Evolutionary conservation across 2,797 vertebrate species (phyloP).

Genomic region (Meda fulgida): DNA sequence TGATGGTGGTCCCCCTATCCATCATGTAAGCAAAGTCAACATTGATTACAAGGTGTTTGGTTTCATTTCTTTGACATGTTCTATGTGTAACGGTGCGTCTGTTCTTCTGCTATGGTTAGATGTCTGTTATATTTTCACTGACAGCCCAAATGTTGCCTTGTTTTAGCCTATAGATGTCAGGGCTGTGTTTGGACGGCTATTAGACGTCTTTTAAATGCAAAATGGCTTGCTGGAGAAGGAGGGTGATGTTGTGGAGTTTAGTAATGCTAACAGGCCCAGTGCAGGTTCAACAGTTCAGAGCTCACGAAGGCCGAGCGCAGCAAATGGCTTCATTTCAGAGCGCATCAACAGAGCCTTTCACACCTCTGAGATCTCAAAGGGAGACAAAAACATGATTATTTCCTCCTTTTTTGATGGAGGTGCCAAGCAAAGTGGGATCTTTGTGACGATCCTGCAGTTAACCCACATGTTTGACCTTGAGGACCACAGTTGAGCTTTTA

Average conservation of each 20-base stretch:
- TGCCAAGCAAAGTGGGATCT: slow-evolving; percentile 15
- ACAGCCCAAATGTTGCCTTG: too few species aligned
- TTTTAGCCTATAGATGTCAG: too few species aligned
- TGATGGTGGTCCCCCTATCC: too few species aligned
- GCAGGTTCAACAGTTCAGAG: slow-evolving; percentile 43
- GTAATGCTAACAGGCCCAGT: neutral
- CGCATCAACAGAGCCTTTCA: slow-evolving; percentile 32
- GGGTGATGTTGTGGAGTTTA: slow-evolving; percentile 32
- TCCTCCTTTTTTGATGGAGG: slow-evolving; percentile 3
- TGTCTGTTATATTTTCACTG: too few species aligned
- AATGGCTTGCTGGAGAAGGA: neutral
- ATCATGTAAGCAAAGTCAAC: too few species aligned
- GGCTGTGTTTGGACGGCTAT: too few species aligned
- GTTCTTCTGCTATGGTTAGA: too few species aligned
- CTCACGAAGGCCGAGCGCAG: slow-evolving; percentile 5
- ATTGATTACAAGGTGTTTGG: too few species aligned
- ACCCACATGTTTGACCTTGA: slow-evolving; percentile 27
- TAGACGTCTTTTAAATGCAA: too few species aligned
- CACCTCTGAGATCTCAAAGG: slow-evolving; percentile 25
- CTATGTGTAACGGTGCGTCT: too few species aligned
- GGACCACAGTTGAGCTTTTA: slow-evolving; percentile 30
- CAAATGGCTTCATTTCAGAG: slow-evolving; percentile 31
- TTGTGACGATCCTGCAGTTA: slow-evolving; percentile 29
- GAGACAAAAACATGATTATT: slow-evolving; percentile 13
- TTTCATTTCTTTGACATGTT: too few species aligned